Evolutionary conservation across 2,888 invertebrate genomes (phyloP), one percentile per base, ranked within the genome.

Genomic region (Gastrophysa polygoni): DNA sequence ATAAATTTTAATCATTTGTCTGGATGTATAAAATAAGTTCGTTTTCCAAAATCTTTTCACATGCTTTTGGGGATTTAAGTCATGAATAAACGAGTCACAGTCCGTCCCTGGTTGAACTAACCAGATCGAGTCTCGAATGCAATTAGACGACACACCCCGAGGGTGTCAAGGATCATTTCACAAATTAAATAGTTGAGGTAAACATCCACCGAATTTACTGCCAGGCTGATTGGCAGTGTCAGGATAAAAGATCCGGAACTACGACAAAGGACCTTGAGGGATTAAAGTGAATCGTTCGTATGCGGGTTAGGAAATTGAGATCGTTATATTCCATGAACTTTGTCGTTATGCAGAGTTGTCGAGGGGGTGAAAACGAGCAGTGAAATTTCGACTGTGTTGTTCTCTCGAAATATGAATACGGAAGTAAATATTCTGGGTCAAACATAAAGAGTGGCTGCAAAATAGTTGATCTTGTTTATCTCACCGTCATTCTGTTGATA

Each of bases 131-230:
- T 49, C 50, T 57, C 59, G 57, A 61, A 63, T 50, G 61, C 61
- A 66, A 66, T 63, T 66, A 63, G 59, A 66, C 54, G 61, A 57
- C 52, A 59, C 57, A 51, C 64, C 60, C 49, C 50, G 7, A 62
- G 66, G 68, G 71, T 66, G 70, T 70, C 69, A 71, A 67, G 71
- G 68, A 63, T 67, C 71, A 71, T 72, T 71, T 68, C 65, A 66
- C 70, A 71, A 67, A 70, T 70, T 70, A 71, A 72, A 70, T 70
- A 69, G 66, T 67, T 68, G 64, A 64, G 62, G 69, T 68, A 70
- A 69, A 71, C 69, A 70, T 46, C 29, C 58, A 57, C 50, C 38
- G 63, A 68, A 66, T 66, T 58, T 61, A 64, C 58, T 49, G 38
- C 58, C 43, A 55, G 61, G 34, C 50, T 63, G 63, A 63, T 63